Conservation (phyloP, 2,797 vertebrate genomes). For the Taeniopygia guttata region DNA sequence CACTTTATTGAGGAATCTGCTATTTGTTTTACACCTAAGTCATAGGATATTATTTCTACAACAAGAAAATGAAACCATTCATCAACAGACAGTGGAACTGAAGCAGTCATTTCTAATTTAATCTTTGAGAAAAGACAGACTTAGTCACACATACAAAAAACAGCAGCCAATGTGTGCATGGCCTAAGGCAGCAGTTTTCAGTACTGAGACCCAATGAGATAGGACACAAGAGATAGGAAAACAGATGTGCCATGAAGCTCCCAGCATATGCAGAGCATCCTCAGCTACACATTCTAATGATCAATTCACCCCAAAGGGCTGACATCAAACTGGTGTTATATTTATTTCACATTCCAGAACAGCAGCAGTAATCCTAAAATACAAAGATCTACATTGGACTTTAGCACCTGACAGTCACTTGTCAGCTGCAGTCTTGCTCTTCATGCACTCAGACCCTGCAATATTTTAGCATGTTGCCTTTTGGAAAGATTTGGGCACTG, state of each 20-base stretch:
- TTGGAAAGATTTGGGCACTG: conserved; percentile 6
- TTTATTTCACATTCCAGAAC: not conserved
- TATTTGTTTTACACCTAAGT: not conserved
- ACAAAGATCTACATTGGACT: not conserved
- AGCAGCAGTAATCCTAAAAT: not conserved
- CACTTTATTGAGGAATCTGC: not conserved
- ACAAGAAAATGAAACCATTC: not conserved
- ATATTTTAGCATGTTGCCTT: not conserved
- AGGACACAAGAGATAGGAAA: not conserved
- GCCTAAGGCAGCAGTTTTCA: not conserved
- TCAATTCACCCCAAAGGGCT: not conserved
- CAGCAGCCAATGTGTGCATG: not conserved
- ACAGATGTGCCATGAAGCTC: not conserved
- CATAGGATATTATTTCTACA: not conserved
- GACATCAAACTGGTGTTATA: not conserved
- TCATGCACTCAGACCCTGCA: not conserved
- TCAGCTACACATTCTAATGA: not conserved
- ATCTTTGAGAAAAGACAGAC: not conserved
- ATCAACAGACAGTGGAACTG: not conserved
- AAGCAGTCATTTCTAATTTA: not conserved
- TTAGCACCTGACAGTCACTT: not conserved
- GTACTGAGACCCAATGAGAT: not conserved
- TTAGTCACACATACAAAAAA: not conserved
- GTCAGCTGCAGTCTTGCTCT: not conserved
- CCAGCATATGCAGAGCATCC: not conserved